These are phyloP conservation scores for Drosophila oshimai DNA, from an alignment of 1,140 invertebrate species.

Conservation along the genomic window DNA sequence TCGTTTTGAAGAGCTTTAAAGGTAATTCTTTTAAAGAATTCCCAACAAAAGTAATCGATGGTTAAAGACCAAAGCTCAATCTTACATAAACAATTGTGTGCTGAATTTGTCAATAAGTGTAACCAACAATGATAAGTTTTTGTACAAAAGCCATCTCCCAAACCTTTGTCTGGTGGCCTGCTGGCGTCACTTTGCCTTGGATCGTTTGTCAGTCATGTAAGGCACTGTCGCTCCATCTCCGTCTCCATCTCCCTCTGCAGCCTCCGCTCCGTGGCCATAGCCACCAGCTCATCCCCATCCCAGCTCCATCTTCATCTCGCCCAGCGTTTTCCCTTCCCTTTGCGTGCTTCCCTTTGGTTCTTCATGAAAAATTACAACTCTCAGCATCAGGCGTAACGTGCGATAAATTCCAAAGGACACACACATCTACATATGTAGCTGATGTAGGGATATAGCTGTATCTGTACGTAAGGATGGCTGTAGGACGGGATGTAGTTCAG, in stretches of 20 bases:
- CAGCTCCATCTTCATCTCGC: background rate
- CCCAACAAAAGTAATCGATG: too few relatives aligned
- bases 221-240: slow-evolving; percentile 35
- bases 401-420: slow-evolving; percentile 62
- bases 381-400: slow-evolving; percentile 73
- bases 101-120: too few relatives aligned
- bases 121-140: too few relatives aligned
- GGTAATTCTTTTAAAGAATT: too few relatives aligned
- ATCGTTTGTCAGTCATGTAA: slow-evolving; percentile 41
- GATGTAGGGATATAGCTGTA: background rate
- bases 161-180: slow-evolving; percentile 44
- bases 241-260: slow-evolving; percentile 6
- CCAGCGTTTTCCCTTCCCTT: slow-evolving; percentile 16
- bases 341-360: slow-evolving; percentile 21
- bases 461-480: background rate
- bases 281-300: background rate
- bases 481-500: slow-evolving; percentile 43
- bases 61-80: too few relatives aligned
- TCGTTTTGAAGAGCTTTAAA: too few relatives aligned
- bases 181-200: slow-evolving; percentile 22
- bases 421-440: slow-evolving; percentile 4
- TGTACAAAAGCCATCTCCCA: too few relatives aligned
- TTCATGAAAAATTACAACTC: slow-evolving; percentile 78
- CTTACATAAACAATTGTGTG: too few relatives aligned
- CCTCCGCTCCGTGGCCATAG: background rate